Evolutionary conservation across 2,888 invertebrate species (phyloP).

Genomic region (Malachius bipustulatus): DNA sequence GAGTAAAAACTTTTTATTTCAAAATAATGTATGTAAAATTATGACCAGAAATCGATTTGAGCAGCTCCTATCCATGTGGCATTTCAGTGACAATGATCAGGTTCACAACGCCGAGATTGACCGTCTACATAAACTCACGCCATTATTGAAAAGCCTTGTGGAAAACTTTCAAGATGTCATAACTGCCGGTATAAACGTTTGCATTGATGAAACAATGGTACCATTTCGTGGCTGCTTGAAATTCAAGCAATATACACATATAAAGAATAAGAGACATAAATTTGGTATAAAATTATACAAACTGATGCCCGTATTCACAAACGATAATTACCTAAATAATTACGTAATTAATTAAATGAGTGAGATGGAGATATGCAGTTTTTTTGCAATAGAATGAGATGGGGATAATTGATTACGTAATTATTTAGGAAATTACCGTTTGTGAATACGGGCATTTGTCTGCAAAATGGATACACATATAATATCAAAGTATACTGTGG

Average conservation of each 20-base stretch:
- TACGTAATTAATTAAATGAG: no score
- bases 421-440: no score
- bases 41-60: constrained; percentile 1
- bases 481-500: constrained; percentile 1
- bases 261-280: background rate
- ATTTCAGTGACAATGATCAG: background rate
- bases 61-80: constrained; percentile 1
- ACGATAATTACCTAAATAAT: no score
- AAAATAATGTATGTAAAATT: constrained; percentile 2
- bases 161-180: constrained; percentile 1
- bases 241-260: constrained; percentile 3
- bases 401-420: no score
- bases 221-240: constrained; percentile 1
- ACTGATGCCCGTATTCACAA: no score
- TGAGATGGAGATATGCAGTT: no score
- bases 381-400: no score
- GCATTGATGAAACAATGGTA: background rate
- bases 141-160: constrained; percentile 1
- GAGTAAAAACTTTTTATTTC: constrained; percentile 2
- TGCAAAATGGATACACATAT: background rate
- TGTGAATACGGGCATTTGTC: no score
- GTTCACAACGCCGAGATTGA: background rate
- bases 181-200: background rate
- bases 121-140: constrained; percentile 2
- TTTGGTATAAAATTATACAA: constrained; percentile 2